Evolutionary conservation across 1,140 invertebrate genomes (phyloP), one percentile per base, ranked within the genome.

Genomic region (Orius insidiosus): DNA sequence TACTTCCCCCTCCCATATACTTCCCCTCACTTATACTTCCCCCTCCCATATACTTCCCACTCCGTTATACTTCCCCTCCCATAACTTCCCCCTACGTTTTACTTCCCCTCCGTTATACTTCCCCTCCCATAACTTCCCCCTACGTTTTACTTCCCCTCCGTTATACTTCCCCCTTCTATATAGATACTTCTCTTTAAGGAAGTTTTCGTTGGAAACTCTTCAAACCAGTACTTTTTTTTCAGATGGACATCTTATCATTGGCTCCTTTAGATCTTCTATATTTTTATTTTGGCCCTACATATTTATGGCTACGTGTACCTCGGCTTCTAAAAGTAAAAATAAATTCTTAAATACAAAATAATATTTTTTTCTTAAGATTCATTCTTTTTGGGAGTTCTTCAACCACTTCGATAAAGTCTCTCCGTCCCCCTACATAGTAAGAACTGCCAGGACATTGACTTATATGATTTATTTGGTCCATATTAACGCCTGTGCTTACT

Each of bases 381-480:
- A 84, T 55, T 83, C 81, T 3, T 94, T 92, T 60, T 89, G 85
- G 82, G 84, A 90, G 58, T 86, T 93, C 53, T 92, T 88, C 58
- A 75, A 80, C 39, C 72, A 85, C 30, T 68, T 90, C 51, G 90
- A 95, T 65, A 77, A 70, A 52, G 73, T 72, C 49, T 70, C 74
- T 52, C 76, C 75, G 50, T 78, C 76, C n/a, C 80, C 80, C 10
- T 78, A 81, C 58, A 68, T 76, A 63, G 74, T 74, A n/a, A 73
- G 90, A 48, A 78, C 94, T 30, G 72, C 80, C 3, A 78, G 84
- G 52, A 93, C 86, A 0, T 65, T 94, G 6, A 75, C 81, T 46
- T 92, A 95, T 67, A 93, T 94, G 75, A 73, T 95, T 48, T 93
- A 88, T 59, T 68, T 95, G 55, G 93, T 95, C n/a, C 90, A 96